Base-by-base conservation (phyloP, 1,140 invertebrate genomes). In the Macrocentrus cingulum region DNA sequence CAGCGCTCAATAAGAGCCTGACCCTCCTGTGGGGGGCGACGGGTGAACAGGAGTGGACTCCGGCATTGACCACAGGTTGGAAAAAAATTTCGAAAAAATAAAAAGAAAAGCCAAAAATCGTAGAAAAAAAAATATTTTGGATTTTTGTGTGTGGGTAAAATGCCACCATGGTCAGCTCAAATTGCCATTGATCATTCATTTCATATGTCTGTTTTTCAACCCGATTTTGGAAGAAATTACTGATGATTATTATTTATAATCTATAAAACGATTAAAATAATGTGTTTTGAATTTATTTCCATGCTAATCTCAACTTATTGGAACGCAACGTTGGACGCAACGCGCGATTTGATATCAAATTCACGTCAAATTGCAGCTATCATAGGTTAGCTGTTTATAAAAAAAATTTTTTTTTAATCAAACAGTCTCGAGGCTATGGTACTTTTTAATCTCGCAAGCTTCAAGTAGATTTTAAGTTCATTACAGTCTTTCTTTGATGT, bases 31-130 rank as follows among this genome's bases (percentile, higher is more conserved):
- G 92, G 92, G 92, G 93, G 42, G 91, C 91, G 2, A 95, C 91
- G 3, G 92, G 92, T 15, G 92, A 95, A 76, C 92, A 95, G 74
- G 92, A 95, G 72, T 95, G 92, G 92, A 95, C 92, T 4, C 93
- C 93, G n/a, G 92, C 92, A 16, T 82, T 95, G 23, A 95, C 92
- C 2, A 96, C 93, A 78, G 93, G 92, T 94, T 77, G 23, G 58
- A 41, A 36, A 39, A 53, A 45, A 7, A n/a, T 46, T 46, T 45
- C 13, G 45, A 11, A 11, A 9, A 51, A 39, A 8, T 29, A 46
- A 56, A 19, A 48, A 56, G n/a, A 48, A 36, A 39, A 48, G 22
- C 11, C 6, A 34, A 34, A 34, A 6, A 34, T 34, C 6, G 11
- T 7, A 11, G 11, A 6, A n/a, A n/a, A n/a, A n/a, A n/a, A n/a